A percentile compares a stretch with the other conserved stretches of the same genome.
Conservation (phyloP, 2,888 invertebrate genomes). For the Plebejus melissa region DNA sequence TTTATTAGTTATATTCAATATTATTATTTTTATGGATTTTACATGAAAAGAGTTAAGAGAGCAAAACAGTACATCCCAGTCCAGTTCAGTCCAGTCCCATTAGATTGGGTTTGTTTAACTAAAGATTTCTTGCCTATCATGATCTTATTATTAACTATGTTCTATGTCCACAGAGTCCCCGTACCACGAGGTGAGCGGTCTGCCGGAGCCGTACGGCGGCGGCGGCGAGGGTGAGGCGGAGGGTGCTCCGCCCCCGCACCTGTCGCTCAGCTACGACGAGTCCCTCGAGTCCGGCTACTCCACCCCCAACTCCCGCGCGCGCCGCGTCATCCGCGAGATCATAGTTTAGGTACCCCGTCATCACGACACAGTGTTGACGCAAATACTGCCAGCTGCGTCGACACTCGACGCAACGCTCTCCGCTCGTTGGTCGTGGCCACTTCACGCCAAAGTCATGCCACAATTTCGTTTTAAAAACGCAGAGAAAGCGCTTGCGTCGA, state of each 20-base stretch:
- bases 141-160: neutral
- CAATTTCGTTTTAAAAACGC: neutral
- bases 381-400: neutral
- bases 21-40: too few relatives aligned
- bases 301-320: constrained; percentile 94
- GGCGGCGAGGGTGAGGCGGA: constrained; percentile 84
- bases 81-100: too few relatives aligned
- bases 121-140: neutral
- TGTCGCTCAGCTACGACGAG: constrained; percentile 94
- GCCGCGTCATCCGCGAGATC: constrained; percentile 95
- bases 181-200: constrained; percentile 95
- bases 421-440: neutral
- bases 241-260: constrained; percentile 92
- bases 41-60: too few relatives aligned
- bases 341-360: constrained; percentile 83
- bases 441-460: neutral
- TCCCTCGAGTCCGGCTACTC: constrained; percentile 96
- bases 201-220: constrained; percentile 91
- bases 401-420: neutral
- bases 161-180: constrained; percentile 85
- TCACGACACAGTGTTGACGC: neutral
- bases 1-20: too few relatives aligned
- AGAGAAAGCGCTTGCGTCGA: neutral
- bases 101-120: neutral
- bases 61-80: too few relatives aligned